Conservation (phyloP, 2,797 vertebrate genomes). For the Glyptemys insculpta region DNA sequence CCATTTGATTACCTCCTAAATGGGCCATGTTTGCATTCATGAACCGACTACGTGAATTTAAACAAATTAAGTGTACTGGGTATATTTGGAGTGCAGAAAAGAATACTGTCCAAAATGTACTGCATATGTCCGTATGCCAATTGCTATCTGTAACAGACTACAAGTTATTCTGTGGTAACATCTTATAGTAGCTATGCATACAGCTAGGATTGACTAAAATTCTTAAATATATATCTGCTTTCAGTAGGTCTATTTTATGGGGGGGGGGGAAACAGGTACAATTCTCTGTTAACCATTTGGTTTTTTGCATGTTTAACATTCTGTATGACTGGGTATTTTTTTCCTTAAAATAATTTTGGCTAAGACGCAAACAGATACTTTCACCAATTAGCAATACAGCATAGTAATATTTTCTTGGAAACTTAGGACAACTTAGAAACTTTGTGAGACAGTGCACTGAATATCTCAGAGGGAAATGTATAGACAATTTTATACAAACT, state of each 20-base stretch:
- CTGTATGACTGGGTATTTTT: not conserved
- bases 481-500: constrained; percentile 70
- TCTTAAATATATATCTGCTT: not conserved
- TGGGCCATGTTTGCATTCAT: not conserved
- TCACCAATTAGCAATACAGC: constrained; percentile 65
- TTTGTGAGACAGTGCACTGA: constrained; percentile 73
- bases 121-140: constrained; percentile 23
- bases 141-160: constrained; percentile 17
- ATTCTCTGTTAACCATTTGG: not conserved
- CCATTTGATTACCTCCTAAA: not conserved
- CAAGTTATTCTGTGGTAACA: not conserved
- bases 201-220: not conserved
- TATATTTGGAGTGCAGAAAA: constrained; percentile 40
- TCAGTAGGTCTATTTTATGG: not conserved
- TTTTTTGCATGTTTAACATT: not conserved
- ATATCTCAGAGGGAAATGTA: constrained; percentile 73
- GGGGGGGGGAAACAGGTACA: not conserved
- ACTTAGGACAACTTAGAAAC: constrained; percentile 53
- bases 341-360: not conserved
- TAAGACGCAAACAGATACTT: constrained; percentile 24
- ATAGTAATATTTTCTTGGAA: constrained; percentile 70
- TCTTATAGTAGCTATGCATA: constrained; percentile 14
- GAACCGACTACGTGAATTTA: not conserved
- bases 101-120: constrained; percentile 65
- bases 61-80: constrained; percentile 15